phyloP scores from a whole-genome alignment of 2,888 invertebrate genomes.

The Hedya salicella region DNA sequence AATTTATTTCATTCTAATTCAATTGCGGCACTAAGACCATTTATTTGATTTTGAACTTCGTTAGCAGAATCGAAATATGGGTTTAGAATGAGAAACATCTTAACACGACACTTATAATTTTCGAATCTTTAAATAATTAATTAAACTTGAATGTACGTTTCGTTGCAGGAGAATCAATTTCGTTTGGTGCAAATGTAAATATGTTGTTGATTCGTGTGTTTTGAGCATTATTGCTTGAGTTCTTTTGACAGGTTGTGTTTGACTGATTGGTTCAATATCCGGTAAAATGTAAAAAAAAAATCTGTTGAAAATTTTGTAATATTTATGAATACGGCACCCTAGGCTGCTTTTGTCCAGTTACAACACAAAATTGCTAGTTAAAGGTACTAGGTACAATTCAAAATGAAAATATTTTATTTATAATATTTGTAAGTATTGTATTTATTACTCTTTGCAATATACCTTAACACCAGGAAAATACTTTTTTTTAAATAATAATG shows the following conservation, averaged over 20 bases:
- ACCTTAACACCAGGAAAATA: neutral
- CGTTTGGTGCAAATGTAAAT: neutral
- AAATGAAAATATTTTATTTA: neutral
- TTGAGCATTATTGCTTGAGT: neutral
- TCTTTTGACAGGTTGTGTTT: neutral
- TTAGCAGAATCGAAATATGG: neutral
- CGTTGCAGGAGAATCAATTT: neutral
- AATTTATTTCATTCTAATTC: too few relatives aligned
- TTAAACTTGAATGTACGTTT: neutral
- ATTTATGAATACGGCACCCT: neutral
- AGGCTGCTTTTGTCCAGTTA: slow-evolving; percentile 3
- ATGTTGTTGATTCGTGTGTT: neutral
- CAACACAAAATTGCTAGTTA: neutral
- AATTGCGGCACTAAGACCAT: too few relatives aligned
- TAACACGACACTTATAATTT: neutral
- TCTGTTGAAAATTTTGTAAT: neutral
- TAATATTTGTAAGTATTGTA: slow-evolving; percentile 22
- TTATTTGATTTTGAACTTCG: neutral
- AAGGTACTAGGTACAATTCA: neutral
- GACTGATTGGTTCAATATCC: too few relatives aligned
- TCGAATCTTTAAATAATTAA: neutral
- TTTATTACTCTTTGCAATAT: slow-evolving; percentile 9
- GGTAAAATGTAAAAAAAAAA: too few relatives aligned
- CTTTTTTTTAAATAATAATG: slow-evolving; percentile 8
- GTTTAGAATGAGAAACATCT: neutral